Evolutionary conservation across 2,113 vertebrate genomes (phyloP).

Genomic region (Vicugna pacos): DNA sequence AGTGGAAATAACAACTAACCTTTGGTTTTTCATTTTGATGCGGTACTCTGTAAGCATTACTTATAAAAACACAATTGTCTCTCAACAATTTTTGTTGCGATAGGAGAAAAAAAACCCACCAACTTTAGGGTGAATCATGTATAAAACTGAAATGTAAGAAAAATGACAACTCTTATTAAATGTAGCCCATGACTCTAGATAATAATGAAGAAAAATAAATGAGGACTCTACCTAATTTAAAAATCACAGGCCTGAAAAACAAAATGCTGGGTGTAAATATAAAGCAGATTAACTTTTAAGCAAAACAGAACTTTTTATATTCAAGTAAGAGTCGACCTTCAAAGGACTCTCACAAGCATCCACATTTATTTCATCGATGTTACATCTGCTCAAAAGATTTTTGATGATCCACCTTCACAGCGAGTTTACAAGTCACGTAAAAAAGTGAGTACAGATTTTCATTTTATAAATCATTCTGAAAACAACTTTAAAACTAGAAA

Average conservation of each 20-base stretch:
- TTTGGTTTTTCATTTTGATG: conserved; percentile 46
- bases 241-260: conserved; percentile 20
- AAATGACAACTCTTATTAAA: conserved; percentile 49
- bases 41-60: background rate
- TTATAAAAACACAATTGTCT: conserved; percentile 27
- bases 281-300: conserved; percentile 45
- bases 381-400: background rate
- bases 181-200: conserved; percentile 2
- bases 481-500: conserved; percentile 38
- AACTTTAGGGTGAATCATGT: background rate
- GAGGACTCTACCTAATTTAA: background rate
- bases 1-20: background rate
- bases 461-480: conserved; percentile 55
- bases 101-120: background rate
- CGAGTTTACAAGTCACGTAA: conserved; percentile 42
- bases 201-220: conserved; percentile 35
- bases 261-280: background rate
- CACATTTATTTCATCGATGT: background rate
- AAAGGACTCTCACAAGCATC: background rate
- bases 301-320: conserved; percentile 24
- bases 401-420: conserved; percentile 3
- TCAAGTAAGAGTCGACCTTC: conserved; percentile 11
- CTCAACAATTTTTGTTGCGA: background rate
- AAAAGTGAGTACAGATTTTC: conserved; percentile 46
- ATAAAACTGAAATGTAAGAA: conserved; percentile 43